These are phyloP conservation scores for Oriolus oriolus DNA, from an alignment of 2,113 vertebrate genomes.

Conservation along the genomic window DNA sequence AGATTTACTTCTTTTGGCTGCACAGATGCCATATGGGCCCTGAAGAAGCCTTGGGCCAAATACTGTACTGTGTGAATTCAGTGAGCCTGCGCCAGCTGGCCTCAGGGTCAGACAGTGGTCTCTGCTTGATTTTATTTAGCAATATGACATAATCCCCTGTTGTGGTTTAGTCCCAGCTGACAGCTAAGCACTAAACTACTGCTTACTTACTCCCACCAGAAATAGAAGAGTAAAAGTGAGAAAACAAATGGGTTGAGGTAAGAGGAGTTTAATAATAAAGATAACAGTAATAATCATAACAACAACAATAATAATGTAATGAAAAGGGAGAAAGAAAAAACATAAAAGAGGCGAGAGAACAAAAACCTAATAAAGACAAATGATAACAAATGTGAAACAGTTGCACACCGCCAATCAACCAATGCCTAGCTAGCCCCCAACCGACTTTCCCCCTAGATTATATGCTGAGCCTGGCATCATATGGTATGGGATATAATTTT, in stretches of 20 bases:
- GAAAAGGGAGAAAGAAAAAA: not conserved
- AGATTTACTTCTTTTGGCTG: not conserved
- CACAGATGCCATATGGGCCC: not conserved
- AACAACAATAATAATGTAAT: not conserved
- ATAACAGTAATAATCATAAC: not conserved
- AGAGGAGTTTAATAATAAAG: not conserved
- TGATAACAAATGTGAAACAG: not conserved
- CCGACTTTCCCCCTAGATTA: not conserved
- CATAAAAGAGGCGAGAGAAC: not conserved
- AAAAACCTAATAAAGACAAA: not conserved
- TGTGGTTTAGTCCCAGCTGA: not conserved
- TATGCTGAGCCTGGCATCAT: not conserved
- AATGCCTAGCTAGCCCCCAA: not conserved
- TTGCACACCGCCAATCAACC: not conserved
- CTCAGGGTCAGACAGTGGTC: not conserved
- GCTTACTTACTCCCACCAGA: not conserved
- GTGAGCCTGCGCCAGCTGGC: not conserved
- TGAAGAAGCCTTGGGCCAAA: not conserved
- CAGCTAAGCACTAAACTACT: not conserved
- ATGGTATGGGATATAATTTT: not conserved
- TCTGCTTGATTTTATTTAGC: not conserved
- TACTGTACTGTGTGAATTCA: not conserved
- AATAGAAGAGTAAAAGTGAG: not conserved
- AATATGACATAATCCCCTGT: not conserved
- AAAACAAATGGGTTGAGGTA: not conserved